phyloP scores from a whole-genome alignment of 1,140 invertebrate species.

The Sinella curviseta region DNA sequence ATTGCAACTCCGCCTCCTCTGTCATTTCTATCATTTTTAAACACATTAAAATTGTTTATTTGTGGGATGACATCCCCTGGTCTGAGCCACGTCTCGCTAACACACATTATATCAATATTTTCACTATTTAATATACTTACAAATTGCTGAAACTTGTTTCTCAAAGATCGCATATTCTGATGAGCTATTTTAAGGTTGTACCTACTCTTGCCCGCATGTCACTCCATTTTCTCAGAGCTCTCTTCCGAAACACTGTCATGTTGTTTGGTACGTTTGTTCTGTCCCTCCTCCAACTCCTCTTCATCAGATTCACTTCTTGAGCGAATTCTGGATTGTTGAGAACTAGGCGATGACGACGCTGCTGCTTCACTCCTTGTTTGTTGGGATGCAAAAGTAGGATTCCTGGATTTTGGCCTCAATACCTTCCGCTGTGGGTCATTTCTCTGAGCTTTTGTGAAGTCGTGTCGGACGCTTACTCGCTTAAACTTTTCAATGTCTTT shows the following conservation, averaged over 20 bases:
- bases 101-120: not conserved
- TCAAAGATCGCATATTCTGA: not conserved
- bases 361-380: no score
- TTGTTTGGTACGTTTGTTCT: no score
- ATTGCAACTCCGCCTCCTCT: not conserved
- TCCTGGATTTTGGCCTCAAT: no score
- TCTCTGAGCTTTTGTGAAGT: not conserved
- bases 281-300: not conserved
- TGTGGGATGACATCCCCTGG: not conserved
- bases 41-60: not conserved
- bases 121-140: not conserved
- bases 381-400: no score
- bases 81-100: not conserved
- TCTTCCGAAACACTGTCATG: no score
- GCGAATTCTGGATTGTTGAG: no score
- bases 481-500: not conserved
- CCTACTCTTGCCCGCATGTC: not conserved
- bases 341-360: no score
- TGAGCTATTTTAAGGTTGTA: constrained; percentile 1
- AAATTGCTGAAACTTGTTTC: not conserved
- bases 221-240: not conserved
- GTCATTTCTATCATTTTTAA: not conserved
- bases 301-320: not conserved
- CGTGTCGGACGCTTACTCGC: not conserved
- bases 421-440: not conserved